phyloP scores from a whole-genome alignment of 2,797 vertebrate genomes.

The Sibirionetta formosa region DNA sequence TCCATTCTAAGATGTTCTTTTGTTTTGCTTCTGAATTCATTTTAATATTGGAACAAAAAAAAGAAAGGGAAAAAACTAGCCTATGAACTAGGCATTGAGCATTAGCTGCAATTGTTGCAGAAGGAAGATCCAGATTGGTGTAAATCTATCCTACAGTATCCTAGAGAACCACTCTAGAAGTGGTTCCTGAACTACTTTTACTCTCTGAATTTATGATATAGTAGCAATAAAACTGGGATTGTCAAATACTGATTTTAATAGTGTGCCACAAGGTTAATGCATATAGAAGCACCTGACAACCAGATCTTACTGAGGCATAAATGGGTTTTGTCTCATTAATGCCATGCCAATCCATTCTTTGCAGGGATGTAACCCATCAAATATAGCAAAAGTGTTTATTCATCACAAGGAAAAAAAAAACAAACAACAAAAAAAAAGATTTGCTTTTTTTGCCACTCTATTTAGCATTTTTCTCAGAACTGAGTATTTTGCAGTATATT shows the following conservation, averaged over 20 bases:
- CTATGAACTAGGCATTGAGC: background rate
- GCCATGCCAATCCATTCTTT: background rate
- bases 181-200: background rate
- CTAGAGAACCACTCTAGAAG: background rate
- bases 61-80: accelerated
- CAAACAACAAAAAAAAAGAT: background rate
- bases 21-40: background rate
- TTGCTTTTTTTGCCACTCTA: background rate
- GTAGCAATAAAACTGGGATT: background rate
- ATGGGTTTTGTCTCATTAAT: background rate
- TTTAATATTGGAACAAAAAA: background rate
- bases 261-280: accelerated
- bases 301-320: background rate
- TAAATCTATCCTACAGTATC: background rate
- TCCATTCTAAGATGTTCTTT: accelerated
- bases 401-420: background rate
- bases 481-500: background rate
- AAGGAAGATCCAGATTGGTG: background rate
- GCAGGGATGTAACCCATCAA: background rate
- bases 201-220: background rate
- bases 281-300: background rate
- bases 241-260: background rate
- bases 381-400: background rate
- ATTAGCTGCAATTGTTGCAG: background rate
- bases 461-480: background rate